Evolutionary conservation across 2,113 vertebrate genomes (phyloP).

Genomic region (Hiodon tergisus): DNA sequence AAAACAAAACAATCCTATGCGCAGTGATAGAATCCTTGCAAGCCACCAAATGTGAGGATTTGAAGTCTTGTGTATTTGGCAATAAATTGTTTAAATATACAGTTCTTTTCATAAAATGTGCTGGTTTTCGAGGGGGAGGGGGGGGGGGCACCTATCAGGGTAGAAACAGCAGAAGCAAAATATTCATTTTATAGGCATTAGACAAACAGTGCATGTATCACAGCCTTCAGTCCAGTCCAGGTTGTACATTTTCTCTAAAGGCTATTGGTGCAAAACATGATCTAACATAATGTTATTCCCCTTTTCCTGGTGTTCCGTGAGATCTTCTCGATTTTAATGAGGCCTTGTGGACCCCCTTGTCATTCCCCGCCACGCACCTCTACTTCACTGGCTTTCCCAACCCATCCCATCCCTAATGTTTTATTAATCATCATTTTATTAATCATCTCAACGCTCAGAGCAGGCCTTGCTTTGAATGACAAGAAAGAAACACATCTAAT

Average conservation of each 20-base stretch:
- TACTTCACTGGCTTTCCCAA: slow-evolving; percentile 41
- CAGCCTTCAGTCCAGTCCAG: slow-evolving; percentile 48
- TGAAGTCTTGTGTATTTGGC: too few species aligned
- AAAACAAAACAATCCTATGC: background rate
- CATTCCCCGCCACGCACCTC: slow-evolving; percentile 41
- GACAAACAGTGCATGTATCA: background rate
- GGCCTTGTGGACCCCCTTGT: slow-evolving; percentile 62
- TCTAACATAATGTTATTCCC: slow-evolving; percentile 37
- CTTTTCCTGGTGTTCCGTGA: slow-evolving; percentile 65
- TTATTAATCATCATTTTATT: slow-evolving; percentile 66
- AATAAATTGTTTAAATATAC: slow-evolving; percentile 53
- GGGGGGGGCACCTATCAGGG: slow-evolving; percentile 2
- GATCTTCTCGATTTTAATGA: slow-evolving; percentile 71
- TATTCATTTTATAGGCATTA: background rate
- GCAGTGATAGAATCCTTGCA: background rate
- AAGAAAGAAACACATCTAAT: slow-evolving; percentile 25
- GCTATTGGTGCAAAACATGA: slow-evolving; percentile 45
- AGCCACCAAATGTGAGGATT: too few species aligned
- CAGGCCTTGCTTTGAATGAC: slow-evolving; percentile 38
- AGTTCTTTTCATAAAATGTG: background rate
- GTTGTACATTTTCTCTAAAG: slow-evolving; percentile 50
- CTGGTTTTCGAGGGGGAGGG: background rate
- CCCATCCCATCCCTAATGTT: slow-evolving; percentile 52
- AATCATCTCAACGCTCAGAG: slow-evolving; percentile 50
- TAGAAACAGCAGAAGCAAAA: slow-evolving; percentile 28